These are phyloP conservation scores for Malthinus seriepunctatus DNA, from an alignment of 2,888 invertebrate genomes.

Conservation along the genomic window DNA sequence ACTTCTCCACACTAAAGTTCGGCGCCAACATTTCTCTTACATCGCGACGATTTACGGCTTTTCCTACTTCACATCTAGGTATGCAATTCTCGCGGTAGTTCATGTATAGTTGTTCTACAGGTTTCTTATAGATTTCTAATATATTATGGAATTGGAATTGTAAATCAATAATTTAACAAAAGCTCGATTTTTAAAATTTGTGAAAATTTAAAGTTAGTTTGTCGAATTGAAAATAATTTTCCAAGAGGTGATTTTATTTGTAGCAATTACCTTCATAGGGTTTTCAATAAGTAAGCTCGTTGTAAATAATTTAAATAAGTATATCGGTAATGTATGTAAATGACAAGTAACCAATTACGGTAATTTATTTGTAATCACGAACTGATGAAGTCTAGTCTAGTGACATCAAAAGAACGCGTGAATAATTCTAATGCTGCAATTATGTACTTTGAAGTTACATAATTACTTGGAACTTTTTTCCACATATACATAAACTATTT, in stretches of 20 bases:
- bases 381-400: slow-evolving; percentile 35
- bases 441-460: slow-evolving; percentile 1
- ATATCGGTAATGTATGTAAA: slow-evolving; percentile 42
- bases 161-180: no score
- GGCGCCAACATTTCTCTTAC: slow-evolving; percentile 33
- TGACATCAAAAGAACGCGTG: slow-evolving; percentile 48
- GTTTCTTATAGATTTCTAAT: slow-evolving; percentile 6
- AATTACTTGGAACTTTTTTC: slow-evolving; percentile 19
- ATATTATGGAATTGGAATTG: no score
- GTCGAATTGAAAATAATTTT: no score
- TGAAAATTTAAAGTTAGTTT: no score
- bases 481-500: slow-evolving; percentile 42
- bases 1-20: slow-evolving; percentile 23
- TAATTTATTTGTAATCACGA: slow-evolving; percentile 45
- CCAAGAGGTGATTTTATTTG: no score
- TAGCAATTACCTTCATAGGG: neutral
- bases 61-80: slow-evolving; percentile 29
- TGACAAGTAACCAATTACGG: slow-evolving; percentile 46
- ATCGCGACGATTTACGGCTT: slow-evolving; percentile 33
- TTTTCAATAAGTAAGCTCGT: no score
- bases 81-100: slow-evolving; percentile 16
- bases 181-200: no score
- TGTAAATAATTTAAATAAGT: no score
- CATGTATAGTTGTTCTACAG: slow-evolving; percentile 18
- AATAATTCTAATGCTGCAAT: slow-evolving; percentile 37